phyloP scores from a whole-genome alignment of 2,113 vertebrate genomes.

The Halichoerus grypus region DNA sequence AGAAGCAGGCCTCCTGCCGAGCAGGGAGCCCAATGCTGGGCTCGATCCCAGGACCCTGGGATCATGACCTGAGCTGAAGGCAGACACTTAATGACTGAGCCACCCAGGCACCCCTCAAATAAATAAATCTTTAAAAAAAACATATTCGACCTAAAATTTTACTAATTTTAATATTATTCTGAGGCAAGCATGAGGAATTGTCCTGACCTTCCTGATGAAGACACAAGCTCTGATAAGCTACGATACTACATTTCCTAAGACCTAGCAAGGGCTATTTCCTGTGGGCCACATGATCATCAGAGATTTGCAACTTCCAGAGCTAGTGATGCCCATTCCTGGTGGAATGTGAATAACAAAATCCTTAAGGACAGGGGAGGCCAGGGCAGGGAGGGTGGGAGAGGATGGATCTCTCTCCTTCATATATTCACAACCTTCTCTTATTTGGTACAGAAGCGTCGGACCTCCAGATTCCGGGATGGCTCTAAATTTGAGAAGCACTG shows the following conservation, averaged over 20 bases:
- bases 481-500: constrained; percentile 15
- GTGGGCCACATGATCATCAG: not conserved
- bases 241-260: not conserved
- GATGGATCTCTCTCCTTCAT: not conserved
- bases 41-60: too few species aligned
- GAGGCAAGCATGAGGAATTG: not conserved
- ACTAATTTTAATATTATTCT: constrained; percentile 46
- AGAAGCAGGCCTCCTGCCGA: too few species aligned
- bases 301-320: not conserved
- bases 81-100: too few species aligned
- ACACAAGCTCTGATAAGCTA: not conserved
- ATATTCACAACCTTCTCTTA: not conserved
- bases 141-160: not conserved
- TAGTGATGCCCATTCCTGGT: not conserved
- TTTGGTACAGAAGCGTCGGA: not conserved
- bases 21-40: too few species aligned
- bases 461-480: not conserved
- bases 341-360: not conserved
- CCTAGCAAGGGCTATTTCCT: not conserved
- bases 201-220: constrained; percentile 46
- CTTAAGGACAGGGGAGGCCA: not conserved
- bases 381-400: not conserved
- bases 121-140: not conserved
- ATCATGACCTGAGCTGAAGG: too few species aligned
- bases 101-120: not conserved